Percentiles rank a stretch among this genome's conserved stretches.
Conservation (phyloP, 2,888 invertebrate species). For the Cephus runcator region DNA sequence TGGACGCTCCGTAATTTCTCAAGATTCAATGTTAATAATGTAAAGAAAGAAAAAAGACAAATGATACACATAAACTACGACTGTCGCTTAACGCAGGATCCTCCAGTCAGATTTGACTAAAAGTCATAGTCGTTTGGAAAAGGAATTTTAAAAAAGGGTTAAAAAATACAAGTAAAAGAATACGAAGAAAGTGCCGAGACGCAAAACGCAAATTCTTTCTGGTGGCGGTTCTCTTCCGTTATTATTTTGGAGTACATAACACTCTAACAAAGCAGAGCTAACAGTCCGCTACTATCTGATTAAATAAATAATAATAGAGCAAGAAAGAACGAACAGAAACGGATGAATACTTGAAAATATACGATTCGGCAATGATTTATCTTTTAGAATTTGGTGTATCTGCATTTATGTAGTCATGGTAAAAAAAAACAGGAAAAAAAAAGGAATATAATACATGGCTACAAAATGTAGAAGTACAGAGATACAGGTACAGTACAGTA, state of each 20-base stretch:
- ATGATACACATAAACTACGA: background rate
- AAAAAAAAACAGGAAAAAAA: constrained; percentile 10
- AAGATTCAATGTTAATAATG: background rate
- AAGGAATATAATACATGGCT: constrained; percentile 10
- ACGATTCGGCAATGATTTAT: background rate
- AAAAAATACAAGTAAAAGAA: constrained; percentile 12
- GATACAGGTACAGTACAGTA: constrained; percentile 5
- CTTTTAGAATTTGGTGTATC: background rate
- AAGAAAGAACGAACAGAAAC: constrained; percentile 7
- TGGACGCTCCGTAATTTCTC: background rate
- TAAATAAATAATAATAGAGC: constrained; percentile 12
- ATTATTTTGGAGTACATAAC: constrained; percentile 54
- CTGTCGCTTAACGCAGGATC: background rate
- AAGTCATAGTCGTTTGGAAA: background rate
- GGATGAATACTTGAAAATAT: background rate
- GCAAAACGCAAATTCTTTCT: constrained; percentile 44
- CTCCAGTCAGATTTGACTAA: constrained; percentile 1
- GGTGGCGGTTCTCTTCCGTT: constrained; percentile 60
- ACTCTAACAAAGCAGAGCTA: constrained; percentile 58
- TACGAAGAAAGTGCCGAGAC: constrained; percentile 13
- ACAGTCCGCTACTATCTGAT: constrained; percentile 44
- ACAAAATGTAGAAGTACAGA: constrained; percentile 18
- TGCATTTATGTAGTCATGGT: background rate
- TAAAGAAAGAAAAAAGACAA: background rate
- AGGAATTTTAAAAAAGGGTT: background rate